phyloP scores from a whole-genome alignment of 2,888 invertebrate genomes.

The Agelastica alni region DNA sequence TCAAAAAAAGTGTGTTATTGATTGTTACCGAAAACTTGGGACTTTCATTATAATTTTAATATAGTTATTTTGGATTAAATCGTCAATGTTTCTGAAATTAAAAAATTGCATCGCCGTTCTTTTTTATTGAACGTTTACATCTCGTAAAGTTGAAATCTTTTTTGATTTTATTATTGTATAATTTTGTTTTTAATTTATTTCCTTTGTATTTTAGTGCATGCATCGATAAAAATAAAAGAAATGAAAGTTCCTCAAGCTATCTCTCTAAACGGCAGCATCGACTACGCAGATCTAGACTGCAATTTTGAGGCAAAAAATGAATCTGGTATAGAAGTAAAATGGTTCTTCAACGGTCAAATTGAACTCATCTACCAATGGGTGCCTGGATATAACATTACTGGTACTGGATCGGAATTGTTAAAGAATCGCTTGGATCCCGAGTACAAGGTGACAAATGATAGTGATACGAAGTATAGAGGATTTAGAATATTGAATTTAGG shows the following conservation, averaged over 20 bases:
- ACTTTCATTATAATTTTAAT: no score
- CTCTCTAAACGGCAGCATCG: conserved; percentile 30
- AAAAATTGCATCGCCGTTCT: no score
- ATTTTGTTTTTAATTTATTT: neutral
- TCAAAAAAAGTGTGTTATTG: no score
- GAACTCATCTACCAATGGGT: conserved; percentile 60
- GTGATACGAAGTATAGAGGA: conserved; percentile 58
- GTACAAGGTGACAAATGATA: conserved; percentile 55
- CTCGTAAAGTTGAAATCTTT: neutral
- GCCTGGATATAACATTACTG: conserved; percentile 39
- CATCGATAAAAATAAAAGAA: conserved; percentile 45
- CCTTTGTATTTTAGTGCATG: conserved; percentile 41
- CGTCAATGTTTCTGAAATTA: no score
- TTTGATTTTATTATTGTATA: neutral
- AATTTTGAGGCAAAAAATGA: conserved; percentile 55
- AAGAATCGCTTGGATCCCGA: conserved; percentile 55
- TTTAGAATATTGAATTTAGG: conserved; percentile 59
- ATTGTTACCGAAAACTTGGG: no score
- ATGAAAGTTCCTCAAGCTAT: conserved; percentile 40
- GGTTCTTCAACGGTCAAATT: conserved; percentile 58
- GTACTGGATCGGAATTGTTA: conserved; percentile 49
- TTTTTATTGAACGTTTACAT: neutral
- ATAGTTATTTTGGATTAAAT: no score
- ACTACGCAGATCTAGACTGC: conserved; percentile 58
- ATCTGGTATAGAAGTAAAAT: conserved; percentile 58